Evolutionary conservation across 2,113 vertebrate genomes (phyloP).

Genomic region (Peromyscus polionotus): DNA sequence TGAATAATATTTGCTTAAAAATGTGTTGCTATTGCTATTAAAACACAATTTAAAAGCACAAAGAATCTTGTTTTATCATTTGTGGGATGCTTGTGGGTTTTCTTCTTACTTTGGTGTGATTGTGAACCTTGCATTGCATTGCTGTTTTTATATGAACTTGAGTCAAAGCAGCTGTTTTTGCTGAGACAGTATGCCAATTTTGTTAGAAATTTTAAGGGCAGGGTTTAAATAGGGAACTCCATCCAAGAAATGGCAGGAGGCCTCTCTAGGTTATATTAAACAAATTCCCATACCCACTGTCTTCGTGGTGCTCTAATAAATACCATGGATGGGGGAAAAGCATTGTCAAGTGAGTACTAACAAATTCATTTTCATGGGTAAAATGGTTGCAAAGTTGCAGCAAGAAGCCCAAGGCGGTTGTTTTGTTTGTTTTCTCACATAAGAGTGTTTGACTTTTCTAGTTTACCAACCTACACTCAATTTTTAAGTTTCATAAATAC

Average conservation of each 20-base stretch:
- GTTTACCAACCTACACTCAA: background rate
- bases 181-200: conserved; percentile 47
- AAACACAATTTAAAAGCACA: conserved; percentile 66
- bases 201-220: conserved; percentile 53
- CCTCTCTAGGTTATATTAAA: background rate
- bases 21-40: conserved; percentile 62
- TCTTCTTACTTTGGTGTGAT: conserved; percentile 20
- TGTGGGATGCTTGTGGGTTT: conserved; percentile 21
- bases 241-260: background rate
- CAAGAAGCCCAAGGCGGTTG: background rate
- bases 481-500: background rate
- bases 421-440: background rate
- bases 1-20: conserved; percentile 58
- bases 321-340: background rate
- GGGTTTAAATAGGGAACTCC: background rate
- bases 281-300: background rate
- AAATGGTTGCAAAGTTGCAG: background rate
- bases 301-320: background rate
- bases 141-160: conserved; percentile 60
- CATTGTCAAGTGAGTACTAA: background rate
- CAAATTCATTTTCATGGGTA: background rate
- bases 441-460: background rate
- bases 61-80: conserved; percentile 66
- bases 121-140: conserved; percentile 24
- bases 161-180: conserved; percentile 68